Conservation (phyloP, 2,113 vertebrate species). For the Alethe diademata region DNA sequence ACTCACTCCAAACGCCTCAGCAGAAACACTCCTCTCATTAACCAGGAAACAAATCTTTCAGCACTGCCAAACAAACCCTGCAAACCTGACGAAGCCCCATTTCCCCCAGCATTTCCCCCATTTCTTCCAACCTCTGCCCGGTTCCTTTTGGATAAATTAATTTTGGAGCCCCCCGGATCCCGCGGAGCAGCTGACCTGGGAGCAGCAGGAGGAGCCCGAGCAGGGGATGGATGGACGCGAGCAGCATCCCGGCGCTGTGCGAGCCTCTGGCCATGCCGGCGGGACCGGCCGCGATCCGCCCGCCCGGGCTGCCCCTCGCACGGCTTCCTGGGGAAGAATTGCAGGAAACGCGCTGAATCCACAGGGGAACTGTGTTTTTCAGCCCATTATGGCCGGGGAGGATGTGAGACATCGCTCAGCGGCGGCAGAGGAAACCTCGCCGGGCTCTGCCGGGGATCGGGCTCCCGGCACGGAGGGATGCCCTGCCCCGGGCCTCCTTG, state of each 20-base stretch:
- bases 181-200: conserved; percentile 67
- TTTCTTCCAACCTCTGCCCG: accelerated
- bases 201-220: conserved; percentile 56
- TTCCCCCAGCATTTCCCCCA: no score
- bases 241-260: conserved; percentile 45
- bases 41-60: not conserved
- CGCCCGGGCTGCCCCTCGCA: conserved; percentile 61
- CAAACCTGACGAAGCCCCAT: accelerated
- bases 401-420: conserved; percentile 66
- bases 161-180: not conserved
- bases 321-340: conserved; percentile 87
- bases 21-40: not conserved
- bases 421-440: conserved; percentile 27
- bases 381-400: conserved; percentile 53
- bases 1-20: not conserved
- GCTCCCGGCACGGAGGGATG: not conserved
- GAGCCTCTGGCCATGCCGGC: conserved; percentile 67
- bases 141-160: not conserved
- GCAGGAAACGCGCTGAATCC: conserved; percentile 82
- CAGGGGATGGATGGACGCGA: not conserved
- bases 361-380: conserved; percentile 68
- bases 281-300: not conserved
- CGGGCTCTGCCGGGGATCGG: not conserved
- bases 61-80: accelerated
- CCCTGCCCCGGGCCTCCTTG: not conserved